These are phyloP conservation scores for Caenorhabditis doughertyi DNA, from an alignment of 2,888 invertebrate genomes.

Conservation along the genomic window DNA sequence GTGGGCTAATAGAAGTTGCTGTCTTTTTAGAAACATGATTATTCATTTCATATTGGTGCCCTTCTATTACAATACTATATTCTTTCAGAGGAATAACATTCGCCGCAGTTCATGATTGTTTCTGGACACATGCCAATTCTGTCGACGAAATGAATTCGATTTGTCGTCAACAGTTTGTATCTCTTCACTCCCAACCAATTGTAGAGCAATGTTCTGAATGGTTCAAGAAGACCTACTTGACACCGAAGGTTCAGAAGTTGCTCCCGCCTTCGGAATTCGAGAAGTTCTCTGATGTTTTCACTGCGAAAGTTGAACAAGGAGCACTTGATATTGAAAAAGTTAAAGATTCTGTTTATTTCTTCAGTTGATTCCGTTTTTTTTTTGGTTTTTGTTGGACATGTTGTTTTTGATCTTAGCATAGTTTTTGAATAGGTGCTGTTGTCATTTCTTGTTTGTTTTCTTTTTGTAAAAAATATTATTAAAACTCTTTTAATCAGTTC, in stretches of 20 bases:
- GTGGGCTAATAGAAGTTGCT: no score
- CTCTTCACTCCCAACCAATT: constrained; percentile 94
- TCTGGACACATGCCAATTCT: constrained; percentile 96
- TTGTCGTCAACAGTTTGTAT: constrained; percentile 98
- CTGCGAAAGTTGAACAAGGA: constrained; percentile 80
- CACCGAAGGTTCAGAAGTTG: constrained; percentile 44
- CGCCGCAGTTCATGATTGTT: constrained; percentile 98
- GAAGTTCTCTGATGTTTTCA: constrained; percentile 56
- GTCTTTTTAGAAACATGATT: no score
- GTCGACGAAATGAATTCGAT: constrained; percentile 94
- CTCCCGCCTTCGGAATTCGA: constrained; percentile 46
- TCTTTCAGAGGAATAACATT: constrained; percentile 88
- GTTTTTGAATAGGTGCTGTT: neutral
- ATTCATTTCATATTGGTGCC: no score
- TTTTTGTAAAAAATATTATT: no score
- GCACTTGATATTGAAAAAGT: constrained; percentile 84
- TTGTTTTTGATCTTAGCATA: neutral
- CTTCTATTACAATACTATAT: neutral
- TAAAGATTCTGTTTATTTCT: constrained; percentile 84
- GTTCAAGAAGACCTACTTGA: constrained; percentile 63
- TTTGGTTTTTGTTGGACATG: neutral
- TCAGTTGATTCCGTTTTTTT: constrained; percentile 82
- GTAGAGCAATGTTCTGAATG: constrained; percentile 86
- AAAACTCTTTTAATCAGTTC: no score
- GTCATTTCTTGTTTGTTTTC: constrained; percentile 12